Conservation (phyloP, 2,888 invertebrate species). For the Mesoligia furuncula region DNA sequence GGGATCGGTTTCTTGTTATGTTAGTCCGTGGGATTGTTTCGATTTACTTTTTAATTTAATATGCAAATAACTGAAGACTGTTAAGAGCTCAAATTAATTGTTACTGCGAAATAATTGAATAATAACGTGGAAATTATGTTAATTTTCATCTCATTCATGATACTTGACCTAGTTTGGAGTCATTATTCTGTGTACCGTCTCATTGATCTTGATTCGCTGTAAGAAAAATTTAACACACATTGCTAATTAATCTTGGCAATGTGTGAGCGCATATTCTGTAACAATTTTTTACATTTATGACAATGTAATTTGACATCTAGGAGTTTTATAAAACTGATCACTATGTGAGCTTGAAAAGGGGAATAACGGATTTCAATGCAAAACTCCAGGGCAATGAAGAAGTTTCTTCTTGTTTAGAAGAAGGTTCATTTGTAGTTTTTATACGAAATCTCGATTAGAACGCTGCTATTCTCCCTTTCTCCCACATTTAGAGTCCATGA, state of each 20-base stretch:
- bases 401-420: background rate
- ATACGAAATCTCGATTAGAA: background rate
- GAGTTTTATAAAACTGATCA: too few relatives aligned
- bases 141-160: conserved; percentile 38
- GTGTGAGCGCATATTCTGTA: background rate
- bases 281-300: too few relatives aligned
- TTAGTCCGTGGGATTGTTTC: conserved; percentile 80
- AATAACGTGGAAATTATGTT: conserved; percentile 20
- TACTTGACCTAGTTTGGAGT: conserved; percentile 19
- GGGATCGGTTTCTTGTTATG: conserved; percentile 85
- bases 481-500: background rate
- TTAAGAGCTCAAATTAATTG: background rate
- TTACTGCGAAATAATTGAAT: background rate
- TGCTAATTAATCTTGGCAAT: background rate
- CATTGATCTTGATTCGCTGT: conserved; percentile 25
- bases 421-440: too few relatives aligned
- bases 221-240: background rate
- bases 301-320: too few relatives aligned
- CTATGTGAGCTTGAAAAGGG: too few relatives aligned
- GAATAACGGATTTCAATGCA: background rate
- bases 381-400: background rate
- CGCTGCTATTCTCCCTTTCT: background rate
- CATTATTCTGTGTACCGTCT: background rate
- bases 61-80: conserved; percentile 31
- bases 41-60: conserved; percentile 69